Conservation (phyloP, 2,113 vertebrate genomes). For the Mormyrus iriodes region DNA sequence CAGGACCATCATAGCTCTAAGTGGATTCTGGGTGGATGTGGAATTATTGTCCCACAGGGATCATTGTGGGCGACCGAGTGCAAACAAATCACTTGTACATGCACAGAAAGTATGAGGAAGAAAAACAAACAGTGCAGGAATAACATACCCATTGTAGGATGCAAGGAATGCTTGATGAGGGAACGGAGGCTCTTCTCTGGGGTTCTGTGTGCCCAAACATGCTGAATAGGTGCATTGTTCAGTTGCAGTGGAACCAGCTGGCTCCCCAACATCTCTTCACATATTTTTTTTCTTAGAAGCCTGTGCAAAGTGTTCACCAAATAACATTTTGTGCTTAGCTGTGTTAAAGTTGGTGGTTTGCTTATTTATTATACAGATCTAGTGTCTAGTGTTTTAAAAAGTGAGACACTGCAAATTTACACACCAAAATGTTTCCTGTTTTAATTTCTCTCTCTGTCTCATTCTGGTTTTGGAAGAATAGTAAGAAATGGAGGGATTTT, state of each 20-base stretch:
- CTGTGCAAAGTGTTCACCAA: neutral
- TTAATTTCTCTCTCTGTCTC: neutral
- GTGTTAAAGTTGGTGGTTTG: neutral
- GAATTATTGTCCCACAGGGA: constrained; percentile 19
- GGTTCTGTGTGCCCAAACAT: neutral
- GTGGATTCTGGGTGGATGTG: constrained; percentile 24
- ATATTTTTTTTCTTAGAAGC: neutral
- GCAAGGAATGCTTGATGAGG: neutral
- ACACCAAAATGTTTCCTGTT: neutral
- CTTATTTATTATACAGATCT: neutral
- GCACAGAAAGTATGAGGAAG: too few species aligned
- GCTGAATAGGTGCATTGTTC: neutral
- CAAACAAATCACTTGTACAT: constrained; percentile 10
- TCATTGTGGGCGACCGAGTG: neutral
- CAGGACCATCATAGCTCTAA: constrained; percentile 16
- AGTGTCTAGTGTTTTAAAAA: neutral
- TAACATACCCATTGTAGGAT: neutral
- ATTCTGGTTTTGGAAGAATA: neutral
- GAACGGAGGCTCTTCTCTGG: neutral
- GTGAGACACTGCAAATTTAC: neutral
- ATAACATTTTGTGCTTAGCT: neutral
- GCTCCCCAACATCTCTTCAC: neutral
- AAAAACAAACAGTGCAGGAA: constrained; percentile 14
- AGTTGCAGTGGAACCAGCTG: neutral
- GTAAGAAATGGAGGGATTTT: neutral